Evolutionary conservation across 1,140 invertebrate species (phyloP).

Genomic region (Hesperophylax magnus): DNA sequence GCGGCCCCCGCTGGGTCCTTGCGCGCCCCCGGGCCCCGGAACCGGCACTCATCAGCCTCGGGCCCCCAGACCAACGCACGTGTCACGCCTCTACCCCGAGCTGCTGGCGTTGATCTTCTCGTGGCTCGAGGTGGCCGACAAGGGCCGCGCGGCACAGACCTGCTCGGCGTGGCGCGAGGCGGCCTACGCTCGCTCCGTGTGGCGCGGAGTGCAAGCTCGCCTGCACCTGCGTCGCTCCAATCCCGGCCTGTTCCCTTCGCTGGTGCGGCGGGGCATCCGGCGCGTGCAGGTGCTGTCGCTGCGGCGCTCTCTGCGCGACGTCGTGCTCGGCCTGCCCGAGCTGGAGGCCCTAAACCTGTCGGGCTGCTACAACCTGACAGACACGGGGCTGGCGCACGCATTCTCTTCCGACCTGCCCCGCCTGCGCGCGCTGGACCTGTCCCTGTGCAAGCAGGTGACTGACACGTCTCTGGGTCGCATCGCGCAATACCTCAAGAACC

Average conservation of each 20-base stretch:
- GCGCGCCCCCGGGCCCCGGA: constrained; percentile 68
- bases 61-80: constrained; percentile 79
- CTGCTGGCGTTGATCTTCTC: constrained; percentile 93
- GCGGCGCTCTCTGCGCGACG: constrained; percentile 86
- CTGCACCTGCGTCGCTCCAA: constrained; percentile 88
- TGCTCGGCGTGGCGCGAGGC: constrained; percentile 92
- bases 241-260: constrained; percentile 86
- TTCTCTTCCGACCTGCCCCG: constrained; percentile 81
- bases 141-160: constrained; percentile 91
- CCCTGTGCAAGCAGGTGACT: constrained; percentile 94
- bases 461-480: constrained; percentile 88
- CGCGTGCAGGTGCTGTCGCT: constrained; percentile 92
- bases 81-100: constrained; percentile 92
- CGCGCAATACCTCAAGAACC: constrained; percentile 87
- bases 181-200: constrained; percentile 91
- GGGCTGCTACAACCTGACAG: constrained; percentile 94
- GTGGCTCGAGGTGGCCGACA: constrained; percentile 89
- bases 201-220: constrained; percentile 93
- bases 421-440: constrained; percentile 87
- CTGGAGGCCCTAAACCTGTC: constrained; percentile 90
- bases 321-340: constrained; percentile 88
- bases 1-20: constrained; percentile 65
- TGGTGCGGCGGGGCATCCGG: constrained; percentile 89
- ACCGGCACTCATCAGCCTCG: constrained; percentile 68
- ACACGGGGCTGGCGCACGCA: constrained; percentile 84